Percentiles rank a stretch among this genome's conserved stretches.
phyloP scores from a whole-genome alignment of 2,113 vertebrate species.

The Chloropsis cyanopogon region DNA sequence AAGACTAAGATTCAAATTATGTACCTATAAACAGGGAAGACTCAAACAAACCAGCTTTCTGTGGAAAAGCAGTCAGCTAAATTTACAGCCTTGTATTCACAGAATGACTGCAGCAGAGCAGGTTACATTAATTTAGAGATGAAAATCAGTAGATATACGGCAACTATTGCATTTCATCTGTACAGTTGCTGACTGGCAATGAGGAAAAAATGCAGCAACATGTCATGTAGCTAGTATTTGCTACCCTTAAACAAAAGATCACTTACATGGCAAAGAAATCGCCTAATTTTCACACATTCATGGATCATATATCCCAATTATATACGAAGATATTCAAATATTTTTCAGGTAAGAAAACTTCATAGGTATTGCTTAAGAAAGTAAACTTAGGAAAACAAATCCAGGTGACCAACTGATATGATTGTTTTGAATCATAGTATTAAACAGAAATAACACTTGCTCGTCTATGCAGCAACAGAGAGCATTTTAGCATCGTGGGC shows the following conservation, averaged over 20 bases:
- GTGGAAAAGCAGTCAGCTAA: background rate
- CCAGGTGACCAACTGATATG: background rate
- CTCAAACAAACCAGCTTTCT: background rate
- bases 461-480: background rate
- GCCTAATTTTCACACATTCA: background rate
- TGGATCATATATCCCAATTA: background rate
- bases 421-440: background rate
- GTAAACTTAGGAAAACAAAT: background rate
- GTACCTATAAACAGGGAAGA: background rate
- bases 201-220: background rate
- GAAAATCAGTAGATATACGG: background rate
- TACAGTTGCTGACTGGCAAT: background rate
- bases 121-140: constrained; percentile 19
- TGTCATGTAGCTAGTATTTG: background rate
- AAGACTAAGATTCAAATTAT: constrained; percentile 13
- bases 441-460: background rate
- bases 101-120: constrained; percentile 14
- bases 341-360: background rate
- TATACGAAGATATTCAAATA: background rate
- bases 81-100: background rate
- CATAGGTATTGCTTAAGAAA: background rate
- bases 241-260: background rate
- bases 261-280: background rate
- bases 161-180: background rate
- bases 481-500: constrained; percentile 6